These are phyloP conservation scores for Beroe ovata DNA, from an alignment of 37 sponge, comb jelly and placozoan species.

Conservation along the genomic window DNA sequence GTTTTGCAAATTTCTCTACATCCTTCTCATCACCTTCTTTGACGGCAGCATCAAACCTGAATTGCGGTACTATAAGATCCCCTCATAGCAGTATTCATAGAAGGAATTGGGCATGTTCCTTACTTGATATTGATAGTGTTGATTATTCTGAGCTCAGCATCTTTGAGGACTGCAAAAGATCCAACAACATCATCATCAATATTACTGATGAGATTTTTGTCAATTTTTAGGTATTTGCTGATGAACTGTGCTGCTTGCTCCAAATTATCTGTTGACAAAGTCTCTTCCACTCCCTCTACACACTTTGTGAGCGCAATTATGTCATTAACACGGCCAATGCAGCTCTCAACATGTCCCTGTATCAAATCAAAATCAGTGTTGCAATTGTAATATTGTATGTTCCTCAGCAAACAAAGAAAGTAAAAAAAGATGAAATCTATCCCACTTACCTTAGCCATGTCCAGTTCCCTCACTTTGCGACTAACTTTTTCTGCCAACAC, in stretches of 20 bases:
- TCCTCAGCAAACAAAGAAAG: too few relatives aligned
- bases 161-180: constrained; percentile 48
- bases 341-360: constrained; percentile 49
- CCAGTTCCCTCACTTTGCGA: constrained; percentile 57
- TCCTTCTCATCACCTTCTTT: constrained; percentile 31
- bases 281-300: constrained; percentile 55
- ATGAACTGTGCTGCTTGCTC: constrained; percentile 20
- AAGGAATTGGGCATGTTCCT: too few relatives aligned
- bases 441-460: constrained; percentile 41
- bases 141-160: constrained; percentile 44
- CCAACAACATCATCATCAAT: constrained; percentile 64
- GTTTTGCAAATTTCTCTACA: constrained; percentile 17
- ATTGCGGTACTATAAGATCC: background rate
- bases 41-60: constrained; percentile 24
- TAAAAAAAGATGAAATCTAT: background rate
- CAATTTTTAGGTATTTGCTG: constrained; percentile 13
- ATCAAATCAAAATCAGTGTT: too few relatives aligned
- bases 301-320: constrained; percentile 20
- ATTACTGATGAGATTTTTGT: constrained; percentile 55
- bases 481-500: constrained; percentile 52
- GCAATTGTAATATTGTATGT: too few relatives aligned
- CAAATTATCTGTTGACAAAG: constrained; percentile 22
- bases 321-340: constrained; percentile 36
- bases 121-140: background rate
- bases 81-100: too few relatives aligned